Conservation (phyloP, 2,113 vertebrate genomes). For the Varanus komodoensis region DNA sequence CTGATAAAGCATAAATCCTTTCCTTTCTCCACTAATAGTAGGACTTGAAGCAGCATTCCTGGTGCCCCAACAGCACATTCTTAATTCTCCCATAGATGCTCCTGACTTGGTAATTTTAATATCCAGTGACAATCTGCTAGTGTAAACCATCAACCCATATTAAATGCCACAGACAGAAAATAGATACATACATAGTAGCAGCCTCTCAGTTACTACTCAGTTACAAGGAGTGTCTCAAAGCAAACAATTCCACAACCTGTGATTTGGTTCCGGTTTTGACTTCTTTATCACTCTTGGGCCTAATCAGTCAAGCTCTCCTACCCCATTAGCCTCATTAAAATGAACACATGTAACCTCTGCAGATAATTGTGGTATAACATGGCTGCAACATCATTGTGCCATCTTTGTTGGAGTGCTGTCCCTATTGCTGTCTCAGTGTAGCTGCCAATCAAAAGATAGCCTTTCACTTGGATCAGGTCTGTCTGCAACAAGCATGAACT, state of each 20-base stretch:
- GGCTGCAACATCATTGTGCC: not conserved
- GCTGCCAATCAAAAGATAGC: constrained; percentile 33
- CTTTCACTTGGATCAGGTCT: constrained; percentile 44
- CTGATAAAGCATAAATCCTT: not conserved
- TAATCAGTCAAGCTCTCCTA: not conserved
- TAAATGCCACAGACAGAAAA: not conserved
- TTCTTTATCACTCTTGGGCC: not conserved
- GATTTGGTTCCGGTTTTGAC: not conserved
- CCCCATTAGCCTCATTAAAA: constrained; percentile 17
- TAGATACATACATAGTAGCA: too few species aligned
- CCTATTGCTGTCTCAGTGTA: not conserved
- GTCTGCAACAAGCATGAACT: constrained; percentile 61
- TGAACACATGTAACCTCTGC: not conserved
- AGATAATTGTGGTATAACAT: not conserved
- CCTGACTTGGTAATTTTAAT: not conserved
- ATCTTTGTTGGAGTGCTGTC: constrained; percentile 5
- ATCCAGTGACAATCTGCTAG: not conserved
- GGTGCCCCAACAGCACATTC: not conserved
- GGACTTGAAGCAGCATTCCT: not conserved
- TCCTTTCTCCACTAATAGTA: not conserved
- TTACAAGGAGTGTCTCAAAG: not conserved
- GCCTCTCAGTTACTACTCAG: not conserved
- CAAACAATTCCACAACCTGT: not conserved
- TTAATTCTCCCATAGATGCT: not conserved
- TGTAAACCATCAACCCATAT: not conserved